Evolutionary conservation across 2,888 invertebrate genomes (phyloP).

Genomic region (Nasonovia ribisnigri): DNA sequence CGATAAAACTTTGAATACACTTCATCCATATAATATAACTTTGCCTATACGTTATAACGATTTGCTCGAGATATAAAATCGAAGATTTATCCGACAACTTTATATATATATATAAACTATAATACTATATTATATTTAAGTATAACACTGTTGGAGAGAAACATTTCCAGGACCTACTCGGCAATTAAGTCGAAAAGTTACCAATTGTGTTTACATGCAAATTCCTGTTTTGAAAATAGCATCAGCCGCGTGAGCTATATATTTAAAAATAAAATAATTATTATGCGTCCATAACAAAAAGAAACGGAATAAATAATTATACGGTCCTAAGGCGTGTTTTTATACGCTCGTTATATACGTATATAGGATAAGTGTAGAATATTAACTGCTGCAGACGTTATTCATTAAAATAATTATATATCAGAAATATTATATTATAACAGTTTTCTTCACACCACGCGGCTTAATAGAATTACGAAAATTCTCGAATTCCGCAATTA

Average conservation of each 20-base stretch:
- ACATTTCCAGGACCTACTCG: neutral
- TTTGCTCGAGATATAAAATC: neutral
- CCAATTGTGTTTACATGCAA: neutral
- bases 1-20: neutral
- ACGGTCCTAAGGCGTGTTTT: neutral
- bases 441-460: neutral
- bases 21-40: neutral
- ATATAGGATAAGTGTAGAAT: neutral
- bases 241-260: neutral
- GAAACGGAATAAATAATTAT: neutral
- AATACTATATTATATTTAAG: neutral
- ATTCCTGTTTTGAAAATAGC: neutral
- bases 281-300: neutral
- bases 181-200: neutral
- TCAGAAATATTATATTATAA: no score
- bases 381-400: neutral
- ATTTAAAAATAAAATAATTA: neutral
- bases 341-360: neutral
- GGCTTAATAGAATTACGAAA: neutral
- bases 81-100: constrained; percentile 6
- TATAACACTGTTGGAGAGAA: neutral
- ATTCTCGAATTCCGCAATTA: neutral
- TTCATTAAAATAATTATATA: constrained; percentile 15
- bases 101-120: neutral
- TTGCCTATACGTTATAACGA: neutral